These are phyloP conservation scores for Brenthis ino DNA, from an alignment of 2,888 invertebrate species.

Conservation along the genomic window DNA sequence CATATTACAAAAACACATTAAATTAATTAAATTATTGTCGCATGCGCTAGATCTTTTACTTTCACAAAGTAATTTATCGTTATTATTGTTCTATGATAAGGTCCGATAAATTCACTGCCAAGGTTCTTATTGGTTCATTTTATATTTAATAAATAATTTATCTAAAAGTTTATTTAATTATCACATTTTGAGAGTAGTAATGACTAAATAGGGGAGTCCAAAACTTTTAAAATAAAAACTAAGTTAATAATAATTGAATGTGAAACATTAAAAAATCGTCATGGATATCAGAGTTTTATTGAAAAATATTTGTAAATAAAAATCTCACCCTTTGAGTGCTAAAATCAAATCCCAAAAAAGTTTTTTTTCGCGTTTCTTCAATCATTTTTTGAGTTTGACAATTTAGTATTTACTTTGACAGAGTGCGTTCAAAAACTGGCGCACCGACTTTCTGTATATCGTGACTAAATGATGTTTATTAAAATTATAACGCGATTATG, in stretches of 20 bases:
- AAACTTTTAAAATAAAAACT: background rate
- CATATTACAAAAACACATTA: background rate
- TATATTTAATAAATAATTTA: background rate
- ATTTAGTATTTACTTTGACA: slow-evolving; percentile 48
- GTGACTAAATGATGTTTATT: slow-evolving; percentile 30
- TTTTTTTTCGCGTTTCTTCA: slow-evolving; percentile 68
- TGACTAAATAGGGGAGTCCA: background rate
- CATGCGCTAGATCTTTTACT: background rate
- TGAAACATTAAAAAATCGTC: background rate
- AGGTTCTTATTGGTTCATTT: background rate
- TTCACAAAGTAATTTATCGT: slow-evolving; percentile 14
- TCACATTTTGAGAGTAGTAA: background rate
- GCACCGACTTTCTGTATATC: slow-evolving; percentile 26
- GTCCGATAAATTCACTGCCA: slow-evolving; percentile 4
- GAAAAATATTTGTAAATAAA: slow-evolving; percentile 21
- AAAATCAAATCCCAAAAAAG: slow-evolving; percentile 92
- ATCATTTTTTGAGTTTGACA: slow-evolving; percentile 73
- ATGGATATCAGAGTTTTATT: background rate
- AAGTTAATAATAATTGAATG: slow-evolving; percentile 1
- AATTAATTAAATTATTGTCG: background rate
- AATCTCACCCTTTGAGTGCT: slow-evolving; percentile 92
- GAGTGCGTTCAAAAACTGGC: slow-evolving; percentile 44
- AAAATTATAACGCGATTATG: slow-evolving; percentile 15
- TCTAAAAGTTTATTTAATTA: background rate
- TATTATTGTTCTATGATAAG: slow-evolving; percentile 4